phyloP scores from a whole-genome alignment of 2,888 invertebrate genomes.

The Orthonychiurus folsomi region DNA sequence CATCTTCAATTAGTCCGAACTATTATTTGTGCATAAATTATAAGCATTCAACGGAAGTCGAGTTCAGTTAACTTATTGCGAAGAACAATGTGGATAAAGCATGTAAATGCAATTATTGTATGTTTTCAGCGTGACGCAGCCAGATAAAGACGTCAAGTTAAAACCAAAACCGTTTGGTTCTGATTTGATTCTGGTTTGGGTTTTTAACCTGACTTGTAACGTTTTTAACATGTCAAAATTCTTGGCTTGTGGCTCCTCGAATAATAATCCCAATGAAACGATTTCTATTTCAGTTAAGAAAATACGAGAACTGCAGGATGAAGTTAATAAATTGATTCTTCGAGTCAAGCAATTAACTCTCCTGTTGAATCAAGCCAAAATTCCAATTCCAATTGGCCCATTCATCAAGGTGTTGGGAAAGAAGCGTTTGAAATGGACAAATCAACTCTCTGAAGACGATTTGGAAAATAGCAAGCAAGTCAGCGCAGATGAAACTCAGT shows the following conservation, averaged over 20 bases:
- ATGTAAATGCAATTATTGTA: too few relatives aligned
- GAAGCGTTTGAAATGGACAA: conserved; percentile 28
- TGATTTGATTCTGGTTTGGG: too few relatives aligned
- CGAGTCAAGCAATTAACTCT: conserved; percentile 37
- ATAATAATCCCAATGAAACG: conserved; percentile 1
- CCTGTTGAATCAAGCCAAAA: conserved; percentile 33
- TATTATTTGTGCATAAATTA: background rate
- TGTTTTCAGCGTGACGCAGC: too few relatives aligned
- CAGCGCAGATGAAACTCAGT: background rate
- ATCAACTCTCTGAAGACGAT: conserved; percentile 22
- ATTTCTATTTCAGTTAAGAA: conserved; percentile 28
- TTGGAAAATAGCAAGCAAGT: conserved; percentile 18
- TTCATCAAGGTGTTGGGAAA: conserved; percentile 30
- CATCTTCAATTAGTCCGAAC: background rate
- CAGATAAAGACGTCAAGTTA: too few relatives aligned
- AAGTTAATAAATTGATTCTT: conserved; percentile 37
- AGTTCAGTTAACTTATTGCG: too few relatives aligned
- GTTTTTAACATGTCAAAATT: too few relatives aligned
- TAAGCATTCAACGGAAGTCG: too few relatives aligned
- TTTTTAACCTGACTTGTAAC: too few relatives aligned
- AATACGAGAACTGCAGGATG: conserved; percentile 38
- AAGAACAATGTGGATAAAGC: too few relatives aligned
- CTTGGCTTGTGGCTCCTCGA: background rate
- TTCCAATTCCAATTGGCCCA: conserved; percentile 37
- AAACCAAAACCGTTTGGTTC: too few relatives aligned